phyloP scores from a whole-genome alignment of 2,797 vertebrate genomes.

The Hirundo rustica region DNA sequence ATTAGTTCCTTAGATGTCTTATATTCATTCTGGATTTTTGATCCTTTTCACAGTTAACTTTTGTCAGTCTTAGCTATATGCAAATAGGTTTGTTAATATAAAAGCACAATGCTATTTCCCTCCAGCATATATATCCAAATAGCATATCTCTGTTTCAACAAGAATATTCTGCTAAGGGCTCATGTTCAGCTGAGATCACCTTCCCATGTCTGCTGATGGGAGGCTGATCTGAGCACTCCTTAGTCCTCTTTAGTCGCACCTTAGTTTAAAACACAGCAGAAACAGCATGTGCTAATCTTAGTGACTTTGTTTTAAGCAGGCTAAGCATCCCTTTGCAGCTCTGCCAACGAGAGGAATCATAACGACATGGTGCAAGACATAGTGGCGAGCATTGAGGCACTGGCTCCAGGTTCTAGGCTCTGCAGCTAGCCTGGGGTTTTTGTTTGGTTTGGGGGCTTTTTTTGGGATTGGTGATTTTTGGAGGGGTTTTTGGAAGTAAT shows the following conservation, averaged over 20 bases:
- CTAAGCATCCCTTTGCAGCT: neutral
- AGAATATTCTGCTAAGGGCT: neutral
- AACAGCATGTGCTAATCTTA: neutral
- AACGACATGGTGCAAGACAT: neutral
- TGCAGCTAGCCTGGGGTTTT: neutral
- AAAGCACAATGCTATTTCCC: neutral
- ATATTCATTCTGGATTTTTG: neutral
- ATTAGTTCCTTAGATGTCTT: neutral
- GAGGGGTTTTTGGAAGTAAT: fast-evolving
- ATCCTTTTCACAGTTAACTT: neutral
- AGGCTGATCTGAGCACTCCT: neutral
- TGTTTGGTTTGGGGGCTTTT: neutral
- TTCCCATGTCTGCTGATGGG: neutral
- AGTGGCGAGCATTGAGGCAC: neutral
- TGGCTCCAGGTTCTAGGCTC: fast-evolving
- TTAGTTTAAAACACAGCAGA: neutral
- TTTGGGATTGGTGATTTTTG: neutral
- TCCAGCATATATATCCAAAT: neutral
- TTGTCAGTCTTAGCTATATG: neutral
- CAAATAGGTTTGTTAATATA: neutral
- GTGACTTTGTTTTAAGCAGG: neutral
- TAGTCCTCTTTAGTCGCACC: neutral
- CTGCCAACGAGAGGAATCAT: neutral
- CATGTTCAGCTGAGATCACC: neutral
- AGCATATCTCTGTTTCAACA: neutral